Evolutionary conservation across 1,140 invertebrate genomes (phyloP).

Genomic region (Scaptomyza montana): DNA sequence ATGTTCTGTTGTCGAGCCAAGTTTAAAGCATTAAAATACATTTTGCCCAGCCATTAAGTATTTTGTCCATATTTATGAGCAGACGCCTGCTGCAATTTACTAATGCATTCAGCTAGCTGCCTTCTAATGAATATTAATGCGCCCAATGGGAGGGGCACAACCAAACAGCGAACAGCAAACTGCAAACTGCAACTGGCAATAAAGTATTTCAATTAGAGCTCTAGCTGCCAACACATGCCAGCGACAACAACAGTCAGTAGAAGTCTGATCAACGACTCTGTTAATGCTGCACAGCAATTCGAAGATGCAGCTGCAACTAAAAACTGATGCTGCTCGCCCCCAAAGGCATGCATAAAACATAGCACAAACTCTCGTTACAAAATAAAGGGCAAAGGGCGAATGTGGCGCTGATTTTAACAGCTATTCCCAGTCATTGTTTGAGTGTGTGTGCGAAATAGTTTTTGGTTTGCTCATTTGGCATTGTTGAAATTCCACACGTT

Average conservation of each 20-base stretch:
- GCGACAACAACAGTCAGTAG: slow-evolving; percentile 3
- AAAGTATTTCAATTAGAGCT: slow-evolving; percentile 82
- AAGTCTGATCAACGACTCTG: slow-evolving; percentile 75
- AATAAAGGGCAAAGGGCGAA: not conserved
- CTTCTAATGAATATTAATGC: slow-evolving; percentile 79
- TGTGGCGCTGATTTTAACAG: slow-evolving; percentile 13
- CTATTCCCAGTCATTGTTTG: slow-evolving; percentile 14
- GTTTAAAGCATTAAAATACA: slow-evolving; percentile 70
- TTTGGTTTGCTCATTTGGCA: slow-evolving; percentile 18
- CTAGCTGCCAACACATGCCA: slow-evolving; percentile 70
- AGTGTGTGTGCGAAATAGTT: not conserved
- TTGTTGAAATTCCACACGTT: slow-evolving; percentile 4
- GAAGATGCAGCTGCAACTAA: slow-evolving; percentile 65
- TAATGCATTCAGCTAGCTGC: slow-evolving; percentile 65
- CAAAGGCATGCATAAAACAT: slow-evolving; percentile 62
- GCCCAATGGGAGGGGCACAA: slow-evolving; percentile 2
- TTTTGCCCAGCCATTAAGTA: slow-evolving; percentile 21
- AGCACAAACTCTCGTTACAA: slow-evolving; percentile 18
- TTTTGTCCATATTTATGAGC: slow-evolving; percentile 72
- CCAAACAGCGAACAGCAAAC: not conserved
- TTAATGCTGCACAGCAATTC: slow-evolving; percentile 75
- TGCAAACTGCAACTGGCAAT: slow-evolving; percentile 55
- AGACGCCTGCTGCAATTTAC: slow-evolving; percentile 60
- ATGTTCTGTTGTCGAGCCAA: slow-evolving; percentile 60
- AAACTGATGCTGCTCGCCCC: slow-evolving; percentile 35